Base-by-base conservation (phyloP, 2,113 vertebrate genomes). In the Myotis brandtii region DNA sequence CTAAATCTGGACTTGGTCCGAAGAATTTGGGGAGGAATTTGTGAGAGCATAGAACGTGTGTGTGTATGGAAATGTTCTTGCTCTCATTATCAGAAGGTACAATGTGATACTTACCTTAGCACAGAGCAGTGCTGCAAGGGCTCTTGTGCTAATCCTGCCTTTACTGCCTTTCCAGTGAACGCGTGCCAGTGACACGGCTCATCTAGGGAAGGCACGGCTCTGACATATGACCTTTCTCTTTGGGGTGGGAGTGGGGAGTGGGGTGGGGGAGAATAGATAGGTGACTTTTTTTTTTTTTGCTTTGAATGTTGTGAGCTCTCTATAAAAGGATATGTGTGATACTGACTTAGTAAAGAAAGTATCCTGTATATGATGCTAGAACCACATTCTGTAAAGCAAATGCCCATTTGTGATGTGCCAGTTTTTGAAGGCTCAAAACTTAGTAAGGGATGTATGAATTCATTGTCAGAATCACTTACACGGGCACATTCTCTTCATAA, bases 1-100 rank as follows among this genome's bases (percentile, higher is more conserved):
- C 50, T 86, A 59, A 81, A 54, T 93, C 70, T 94, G 75, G 32
- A 70, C 54, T 66, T 62, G 83, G 76, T 67, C 70, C 37, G 20
- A 86, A 95, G 37, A 93, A 72, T 48, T 56, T 52, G 30, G 25
- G 64, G 34, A 87, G 21, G 67, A 82, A 95, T 92, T 93, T 90
- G 66, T 90, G 62, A 93, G 62, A 30, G 32, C 52, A 86, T 6
- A 90, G 32, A 80, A 69, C 9, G 10, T 54, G 75, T 79, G 10
- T 54, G 75, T 79, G n/a, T 3, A 32, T 32, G 54, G 73, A 88
- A 94, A 79, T 6, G 16, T 52, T 54, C n/a, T 21, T 23, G 46
- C 17, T 84, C 54, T 80, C 17, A 2, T 62, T 73, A 40, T 89
- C 23, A 30, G 76, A 59, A 67, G 32, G 76, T 80, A 52, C 48